Evolutionary conservation across 2,797 vertebrate genomes (phyloP), one percentile per base, ranked within the genome.

Genomic region (Todus mexicanus): DNA sequence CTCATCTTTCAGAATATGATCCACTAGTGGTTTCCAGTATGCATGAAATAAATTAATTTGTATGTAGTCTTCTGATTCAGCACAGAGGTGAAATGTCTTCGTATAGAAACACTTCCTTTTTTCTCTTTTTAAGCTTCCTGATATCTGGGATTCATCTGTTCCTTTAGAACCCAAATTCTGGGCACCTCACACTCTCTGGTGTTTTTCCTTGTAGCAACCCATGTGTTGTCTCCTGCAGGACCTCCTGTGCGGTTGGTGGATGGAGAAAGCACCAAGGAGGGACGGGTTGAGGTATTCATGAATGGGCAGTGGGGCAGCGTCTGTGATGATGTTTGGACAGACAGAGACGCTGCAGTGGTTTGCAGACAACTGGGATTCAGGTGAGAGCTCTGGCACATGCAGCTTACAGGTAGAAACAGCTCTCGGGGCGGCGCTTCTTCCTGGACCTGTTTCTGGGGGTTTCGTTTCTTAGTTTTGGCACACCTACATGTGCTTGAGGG

Each of bases 291-390:
- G 94, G 96, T 99, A 11, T 96, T 98, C 60, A 81, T 98, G 56
- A 94, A 97, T 5, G 95, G 98, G 68, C 97, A 98, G 92, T 99
- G 98, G 98, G 98, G 98, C 65, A 98, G 97, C 1, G 96, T 99
- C 92, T 99, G 98, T 90, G 98, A 98, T 7, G 97, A 98, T 10
- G 98, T 97, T 86, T 99, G 98, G 98, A 98, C 98, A 60, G 98
- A 98, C 65, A 90, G 96, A 89, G 98, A 97, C 2, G 98, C 98
- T 5, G 65, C 96, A 57, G 98, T 99, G 38, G 98, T 98, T 79
- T 99, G 98, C 97, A 98, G 98, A 89, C 98, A 99, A 54, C 97
- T 99, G 87, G 98, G 98, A 66, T 98, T 98, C 95, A 96, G 93
- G 98, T 99, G 54, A 76, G 66, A 82, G 57, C 31, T 66, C 42